Conservation (phyloP, 1,140 invertebrate genomes). For the Caenorhabditis latens region DNA sequence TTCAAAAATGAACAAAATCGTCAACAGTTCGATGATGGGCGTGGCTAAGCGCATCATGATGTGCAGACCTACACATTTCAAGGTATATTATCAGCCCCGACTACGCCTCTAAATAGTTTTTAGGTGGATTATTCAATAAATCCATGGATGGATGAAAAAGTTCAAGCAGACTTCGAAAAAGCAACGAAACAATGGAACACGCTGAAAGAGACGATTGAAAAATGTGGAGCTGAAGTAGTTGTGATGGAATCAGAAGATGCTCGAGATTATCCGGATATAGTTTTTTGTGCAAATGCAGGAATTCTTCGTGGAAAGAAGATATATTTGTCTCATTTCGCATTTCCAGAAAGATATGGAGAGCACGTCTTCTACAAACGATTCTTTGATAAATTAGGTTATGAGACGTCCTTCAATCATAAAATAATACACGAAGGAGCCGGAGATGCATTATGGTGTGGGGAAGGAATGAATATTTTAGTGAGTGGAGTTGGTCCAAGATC, state of each 20-base stretch:
- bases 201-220: slow-evolving; percentile 63
- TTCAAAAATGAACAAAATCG: slow-evolving; percentile 50
- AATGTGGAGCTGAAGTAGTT: slow-evolving; percentile 62
- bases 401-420: slow-evolving; percentile 32
- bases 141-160: slow-evolving; percentile 75
- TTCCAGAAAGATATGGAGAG: slow-evolving; percentile 75
- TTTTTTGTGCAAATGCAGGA: slow-evolving; percentile 76
- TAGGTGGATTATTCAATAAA: slow-evolving; percentile 74
- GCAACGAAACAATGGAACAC: slow-evolving; percentile 73
- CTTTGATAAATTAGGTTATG: slow-evolving; percentile 71
- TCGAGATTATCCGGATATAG: slow-evolving; percentile 74
- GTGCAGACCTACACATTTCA: slow-evolving; percentile 58
- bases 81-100: not conserved
- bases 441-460: slow-evolving; percentile 71
- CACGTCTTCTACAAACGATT: slow-evolving; percentile 73
- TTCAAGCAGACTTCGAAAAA: slow-evolving; percentile 68
- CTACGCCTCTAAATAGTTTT: not conserved
- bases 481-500: slow-evolving; percentile 75
- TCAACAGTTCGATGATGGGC: slow-evolving; percentile 24
- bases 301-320: slow-evolving; percentile 72
- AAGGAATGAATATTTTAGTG: slow-evolving; percentile 68
- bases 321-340: slow-evolving; percentile 74
- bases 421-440: slow-evolving; percentile 67
- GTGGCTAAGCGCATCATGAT: slow-evolving; percentile 43
- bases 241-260: slow-evolving; percentile 63